Conservation (phyloP, 2,888 invertebrate species). For the Apocheima hispidaria region DNA sequence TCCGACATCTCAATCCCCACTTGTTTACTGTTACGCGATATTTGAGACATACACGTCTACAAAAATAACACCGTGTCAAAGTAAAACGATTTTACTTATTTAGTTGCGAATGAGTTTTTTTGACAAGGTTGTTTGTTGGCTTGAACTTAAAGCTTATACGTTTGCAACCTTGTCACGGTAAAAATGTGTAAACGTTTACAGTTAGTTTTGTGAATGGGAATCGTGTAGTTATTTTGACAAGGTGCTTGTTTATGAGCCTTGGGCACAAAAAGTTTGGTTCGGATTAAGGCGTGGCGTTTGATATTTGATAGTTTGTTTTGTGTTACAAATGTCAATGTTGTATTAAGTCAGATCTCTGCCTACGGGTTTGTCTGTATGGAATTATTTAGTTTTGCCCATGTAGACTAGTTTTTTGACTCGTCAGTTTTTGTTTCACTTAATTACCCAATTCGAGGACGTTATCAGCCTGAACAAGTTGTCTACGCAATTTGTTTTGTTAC, state of each 20-base stretch:
- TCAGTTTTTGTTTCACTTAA: too few relatives aligned
- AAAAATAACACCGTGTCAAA: constrained; percentile 15
- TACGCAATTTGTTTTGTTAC: too few relatives aligned
- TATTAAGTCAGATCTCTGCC: neutral
- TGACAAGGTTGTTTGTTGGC: neutral
- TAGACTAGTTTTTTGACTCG: neutral
- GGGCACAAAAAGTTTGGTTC: constrained; percentile 30
- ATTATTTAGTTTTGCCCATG: neutral
- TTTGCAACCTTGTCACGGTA: neutral
- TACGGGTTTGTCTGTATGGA: neutral
- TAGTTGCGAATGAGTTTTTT: neutral
- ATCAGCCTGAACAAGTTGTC: too few relatives aligned
- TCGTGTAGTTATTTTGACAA: constrained; percentile 13
- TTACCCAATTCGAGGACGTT: too few relatives aligned
- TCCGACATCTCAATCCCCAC: constrained; percentile 39
- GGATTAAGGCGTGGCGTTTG: constrained; percentile 37
- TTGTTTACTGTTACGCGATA: constrained; percentile 42
- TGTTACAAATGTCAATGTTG: constrained; percentile 14
- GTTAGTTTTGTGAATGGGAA: neutral
- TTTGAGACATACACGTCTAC: constrained; percentile 26
- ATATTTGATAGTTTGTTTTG: constrained; percentile 37
- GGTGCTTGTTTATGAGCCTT: constrained; percentile 6
- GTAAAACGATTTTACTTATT: neutral
- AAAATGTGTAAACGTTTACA: neutral
- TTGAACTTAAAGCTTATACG: neutral